Evolutionary conservation across 1,140 invertebrate species (phyloP), one percentile per base, ranked within the genome.

Genomic region (Hormaphis cornu): DNA sequence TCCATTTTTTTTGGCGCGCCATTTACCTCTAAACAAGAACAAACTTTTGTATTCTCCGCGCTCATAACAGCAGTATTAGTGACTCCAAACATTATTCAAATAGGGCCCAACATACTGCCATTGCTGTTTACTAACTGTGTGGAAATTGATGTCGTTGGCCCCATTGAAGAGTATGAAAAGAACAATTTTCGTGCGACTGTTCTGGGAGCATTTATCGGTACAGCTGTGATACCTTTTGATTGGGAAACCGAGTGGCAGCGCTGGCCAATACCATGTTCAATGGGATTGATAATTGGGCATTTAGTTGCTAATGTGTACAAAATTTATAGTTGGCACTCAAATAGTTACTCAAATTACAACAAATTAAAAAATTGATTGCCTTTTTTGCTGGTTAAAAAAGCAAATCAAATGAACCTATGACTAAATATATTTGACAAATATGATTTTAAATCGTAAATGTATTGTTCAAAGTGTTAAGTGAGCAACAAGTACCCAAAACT

Each of bases 221-320:
- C 91, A 26, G 83, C 90, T 72, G 86, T 91, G 1, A 91, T 95
- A 71, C 93, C 93, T 26, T 78, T 97, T 12, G 93, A 97, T 77
- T 97, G 93, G 93, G 90, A 95, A 77, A 82, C 87, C 70, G 87
- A 89, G 1, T 97, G 92, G 91, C 92, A 90, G 79, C 79, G 77
- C 61, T 91, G 90, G 89, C 89, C 89, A 1, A 85, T 90, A 73
- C 87, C 89, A 6, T 89, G 87, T 75, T 82, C 83, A 69, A 78
- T 85, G 9, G 88, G 88, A 56, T 84, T 87, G n/a, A 74, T 89
- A 7, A 71, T 83, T 69, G 88, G 87, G n/a, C 59, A 63, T 59
- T 40, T 66, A 28, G 37, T 56, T 22, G 26, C n/a, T 20, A 69
- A 69, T 54, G 37, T 69, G 48, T 66, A 66, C n/a, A 28, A 66